Percentiles rank a stretch among this genome's conserved stretches.
Evolutionary conservation across 2,888 invertebrate genomes (phyloP).

Genomic region (Limnephilus rhombicus): DNA sequence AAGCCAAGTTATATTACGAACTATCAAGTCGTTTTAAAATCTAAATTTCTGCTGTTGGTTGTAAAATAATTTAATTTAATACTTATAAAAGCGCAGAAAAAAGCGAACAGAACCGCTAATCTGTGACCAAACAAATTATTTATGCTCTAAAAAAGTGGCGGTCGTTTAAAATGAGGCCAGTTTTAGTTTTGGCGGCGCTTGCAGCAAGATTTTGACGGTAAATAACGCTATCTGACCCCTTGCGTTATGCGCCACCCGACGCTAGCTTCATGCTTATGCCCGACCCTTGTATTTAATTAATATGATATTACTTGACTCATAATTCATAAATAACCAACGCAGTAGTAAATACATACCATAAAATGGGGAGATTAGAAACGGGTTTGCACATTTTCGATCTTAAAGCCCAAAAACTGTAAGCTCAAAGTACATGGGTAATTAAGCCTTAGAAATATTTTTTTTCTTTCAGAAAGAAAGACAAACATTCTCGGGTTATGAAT

Average conservation of each 20-base stretch:
- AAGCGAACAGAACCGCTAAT: neutral
- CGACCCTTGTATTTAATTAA: slow-evolving; percentile 41
- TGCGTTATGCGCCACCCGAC: slow-evolving; percentile 31
- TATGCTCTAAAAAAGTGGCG: neutral
- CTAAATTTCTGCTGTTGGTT: neutral
- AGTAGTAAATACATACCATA: slow-evolving; percentile 24
- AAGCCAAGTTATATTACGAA: too few relatives aligned
- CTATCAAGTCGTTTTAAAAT: too few relatives aligned
- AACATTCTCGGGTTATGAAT: too few relatives aligned
- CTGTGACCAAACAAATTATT: slow-evolving; percentile 15
- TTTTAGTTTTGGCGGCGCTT: neutral
- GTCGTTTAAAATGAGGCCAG: slow-evolving; percentile 18
- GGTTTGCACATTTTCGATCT: too few relatives aligned
- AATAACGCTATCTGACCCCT: slow-evolving; percentile 49
- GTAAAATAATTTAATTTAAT: neutral
- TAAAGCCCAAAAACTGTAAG: too few relatives aligned
- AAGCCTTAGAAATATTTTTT: too few relatives aligned
- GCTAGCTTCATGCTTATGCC: too few relatives aligned
- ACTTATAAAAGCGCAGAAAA: neutral
- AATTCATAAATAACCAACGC: slow-evolving; percentile 43
- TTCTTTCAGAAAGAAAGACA: too few relatives aligned
- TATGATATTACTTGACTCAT: slow-evolving; percentile 37
- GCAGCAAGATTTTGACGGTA: slow-evolving; percentile 21
- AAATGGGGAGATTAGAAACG: too few relatives aligned
- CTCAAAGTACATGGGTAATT: too few relatives aligned